These are phyloP conservation scores for Tipula confusa DNA, from an alignment of 2,888 invertebrate species.

Conservation along the genomic window DNA sequence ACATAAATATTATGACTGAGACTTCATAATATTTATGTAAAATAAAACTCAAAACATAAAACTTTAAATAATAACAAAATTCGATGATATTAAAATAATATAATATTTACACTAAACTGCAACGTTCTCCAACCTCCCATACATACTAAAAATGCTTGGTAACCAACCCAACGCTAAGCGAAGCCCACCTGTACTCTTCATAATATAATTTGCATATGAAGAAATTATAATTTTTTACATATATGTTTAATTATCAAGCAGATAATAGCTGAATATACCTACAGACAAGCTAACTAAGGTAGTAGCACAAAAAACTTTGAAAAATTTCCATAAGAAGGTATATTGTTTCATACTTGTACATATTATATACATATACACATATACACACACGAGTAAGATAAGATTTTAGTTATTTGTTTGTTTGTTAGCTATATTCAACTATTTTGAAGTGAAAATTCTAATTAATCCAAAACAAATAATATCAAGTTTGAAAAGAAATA, in stretches of 20 bases:
- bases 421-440: not conserved
- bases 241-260: not conserved
- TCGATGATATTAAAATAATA: too few relatives aligned
- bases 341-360: not conserved
- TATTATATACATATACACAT: not conserved
- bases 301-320: not conserved
- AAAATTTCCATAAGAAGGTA: not conserved
- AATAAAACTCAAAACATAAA: too few relatives aligned
- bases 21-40: too few relatives aligned
- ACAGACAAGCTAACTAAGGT: not conserved
- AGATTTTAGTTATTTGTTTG: too few relatives aligned
- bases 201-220: not conserved
- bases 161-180: too few relatives aligned
- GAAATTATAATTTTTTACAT: not conserved
- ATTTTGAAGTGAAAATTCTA: conserved; percentile 3
- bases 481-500: not conserved
- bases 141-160: too few relatives aligned
- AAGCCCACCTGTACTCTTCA: not conserved
- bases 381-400: not conserved
- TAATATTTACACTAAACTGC: too few relatives aligned
- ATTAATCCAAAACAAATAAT: conserved; percentile 20
- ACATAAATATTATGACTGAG: too few relatives aligned
- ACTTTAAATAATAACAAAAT: too few relatives aligned
- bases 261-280: not conserved
- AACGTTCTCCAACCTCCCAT: too few relatives aligned